Conservation (phyloP, 2,797 vertebrate genomes). For the Malacoctenus gilli region DNA sequence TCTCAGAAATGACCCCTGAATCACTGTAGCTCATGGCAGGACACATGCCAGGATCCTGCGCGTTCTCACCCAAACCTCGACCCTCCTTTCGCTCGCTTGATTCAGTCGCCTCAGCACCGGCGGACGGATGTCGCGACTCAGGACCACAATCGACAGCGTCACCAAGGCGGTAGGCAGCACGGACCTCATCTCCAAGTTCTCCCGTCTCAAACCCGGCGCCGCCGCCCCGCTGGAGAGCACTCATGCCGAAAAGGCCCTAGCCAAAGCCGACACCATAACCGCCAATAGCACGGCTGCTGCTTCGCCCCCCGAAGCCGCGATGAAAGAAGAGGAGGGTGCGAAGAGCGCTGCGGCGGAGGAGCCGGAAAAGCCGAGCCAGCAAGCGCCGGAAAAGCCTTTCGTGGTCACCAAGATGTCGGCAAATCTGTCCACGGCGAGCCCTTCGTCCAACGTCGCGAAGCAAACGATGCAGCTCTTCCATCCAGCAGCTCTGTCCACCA, state of each 20-base stretch:
- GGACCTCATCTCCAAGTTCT: slow-evolving; percentile 89
- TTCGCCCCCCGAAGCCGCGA: slow-evolving; percentile 25
- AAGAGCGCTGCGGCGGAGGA: slow-evolving; percentile 28
- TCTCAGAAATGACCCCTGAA: no score
- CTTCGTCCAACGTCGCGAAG: slow-evolving; percentile 70
- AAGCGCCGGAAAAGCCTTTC: slow-evolving; percentile 60
- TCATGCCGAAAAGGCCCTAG: slow-evolving; percentile 42
- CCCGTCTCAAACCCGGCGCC: slow-evolving; percentile 82
- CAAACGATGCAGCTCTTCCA: slow-evolving; percentile 83
- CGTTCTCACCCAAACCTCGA: background rate
- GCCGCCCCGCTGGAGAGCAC: slow-evolving; percentile 50
- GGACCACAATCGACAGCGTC: slow-evolving; percentile 90
- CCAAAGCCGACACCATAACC: slow-evolving; percentile 44
- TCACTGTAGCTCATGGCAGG: slow-evolving; percentile 8
- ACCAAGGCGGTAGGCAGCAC: slow-evolving; percentile 91
- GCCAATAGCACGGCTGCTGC: slow-evolving; percentile 11
- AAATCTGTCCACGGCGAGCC: slow-evolving; percentile 10
- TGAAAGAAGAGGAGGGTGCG: slow-evolving; percentile 64
- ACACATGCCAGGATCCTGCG: slow-evolving; percentile 33
- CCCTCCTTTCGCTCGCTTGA: slow-evolving; percentile 5
- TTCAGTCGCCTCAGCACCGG: slow-evolving; percentile 44
- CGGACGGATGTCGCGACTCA: slow-evolving; percentile 92
- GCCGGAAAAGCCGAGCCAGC: slow-evolving; percentile 11
- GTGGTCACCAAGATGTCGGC: slow-evolving; percentile 45
- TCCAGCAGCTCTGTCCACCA: slow-evolving; percentile 81